Evolutionary conservation across 2,888 invertebrate species (phyloP), one percentile per base, ranked within the genome.

Genomic region (Sicus ferrugineus): DNA sequence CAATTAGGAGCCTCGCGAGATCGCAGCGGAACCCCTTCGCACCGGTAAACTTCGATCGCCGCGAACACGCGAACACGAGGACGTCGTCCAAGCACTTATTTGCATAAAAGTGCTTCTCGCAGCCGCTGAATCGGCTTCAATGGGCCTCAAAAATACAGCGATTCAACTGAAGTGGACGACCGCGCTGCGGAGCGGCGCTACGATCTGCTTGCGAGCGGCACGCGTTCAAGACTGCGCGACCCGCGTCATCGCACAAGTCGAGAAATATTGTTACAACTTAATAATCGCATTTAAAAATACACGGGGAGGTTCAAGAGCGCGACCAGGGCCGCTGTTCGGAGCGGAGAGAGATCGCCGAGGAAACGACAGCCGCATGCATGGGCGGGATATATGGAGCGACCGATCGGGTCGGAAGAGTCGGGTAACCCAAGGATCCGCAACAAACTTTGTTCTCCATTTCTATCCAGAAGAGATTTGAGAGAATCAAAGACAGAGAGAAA

Each of bases 191-290:
- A 54, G 16, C 26, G 1, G 52, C 16, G 38, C 7, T n/a, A 59
- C 67, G 67, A 58, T 42, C 67, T 67, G 67, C 46, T 38, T 50
- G 16, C 50, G 63, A 65, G 64, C 34, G 64, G 64, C 64, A 58
- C 64, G 64, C 59, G 64, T 64, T 69, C 34, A 64, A 64, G 68
- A 72, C 67, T 67, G 66, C 34, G 23, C 28, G 19, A 62, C 9
- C 38, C 62, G 68, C 62, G 52, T 63, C 68, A 68, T 62, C 61
- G 54, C n/a, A 62, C 52, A 31, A 66, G 62, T 31, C 52, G 31
- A 59, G 46, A 54, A 54, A 54, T 54, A 54, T 54, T n/a, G n/a
- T n/a, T 26, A 28, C 14, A 54, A 54, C 42, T 9, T 11, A 46
- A 52, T n/a, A 19, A n/a, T n/a, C n/a, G n/a, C n/a, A n/a, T n/a